Evolutionary conservation across 1,140 invertebrate species (phyloP), one percentile per base, ranked within the genome.

Genomic region (Lamellibrachia luymesi): DNA sequence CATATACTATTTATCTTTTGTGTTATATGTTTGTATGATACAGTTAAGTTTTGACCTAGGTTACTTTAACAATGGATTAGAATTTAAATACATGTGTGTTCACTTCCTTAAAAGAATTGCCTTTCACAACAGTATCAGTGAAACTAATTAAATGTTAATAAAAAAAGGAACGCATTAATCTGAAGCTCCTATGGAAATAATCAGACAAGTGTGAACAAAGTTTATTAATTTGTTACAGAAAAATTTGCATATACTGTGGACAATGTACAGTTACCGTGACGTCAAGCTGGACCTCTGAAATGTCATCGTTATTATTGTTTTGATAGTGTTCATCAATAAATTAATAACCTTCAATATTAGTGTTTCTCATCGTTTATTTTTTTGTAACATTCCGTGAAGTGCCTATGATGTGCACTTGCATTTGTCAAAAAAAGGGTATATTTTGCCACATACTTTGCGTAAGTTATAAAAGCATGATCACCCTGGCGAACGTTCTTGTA

Each of bases 141-240:
- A 22, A 80, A 80, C 2, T 80, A 80, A 80, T 80, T 80, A 80
- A 4, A 22, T 80, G 64, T 80, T 10, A 2, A 80, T 2, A 38
- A 38, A 38, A n/a, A 38, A 38, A 38, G 38, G 38, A 38, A 38
- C 38, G 38, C 38, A 38, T 38, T 38, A 38, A 38, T 38, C 38
- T 38, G 38, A 38, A 38, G 38, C 38, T 38, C 38, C 38, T 38
- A 0, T 38, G 38, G 38, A 38, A 38, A 38, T 38, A 38, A 38
- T 22, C 13, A 22, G 25, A 22, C 8, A 17, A 80, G 64, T 22
- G 2, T 17, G 64, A 80, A 80, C 8, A 80, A 22, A 22, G 64
- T 80, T 80, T 80, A 80, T 80, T 80, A 22, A 80, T 80, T 80
- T 80, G 64, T 80, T 80, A 80, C 64, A 80, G 64, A 80, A 80